Evolutionary conservation across 1,140 invertebrate genomes (phyloP), one percentile per base, ranked within the genome.

Genomic region (Zaprionus africanus): DNA sequence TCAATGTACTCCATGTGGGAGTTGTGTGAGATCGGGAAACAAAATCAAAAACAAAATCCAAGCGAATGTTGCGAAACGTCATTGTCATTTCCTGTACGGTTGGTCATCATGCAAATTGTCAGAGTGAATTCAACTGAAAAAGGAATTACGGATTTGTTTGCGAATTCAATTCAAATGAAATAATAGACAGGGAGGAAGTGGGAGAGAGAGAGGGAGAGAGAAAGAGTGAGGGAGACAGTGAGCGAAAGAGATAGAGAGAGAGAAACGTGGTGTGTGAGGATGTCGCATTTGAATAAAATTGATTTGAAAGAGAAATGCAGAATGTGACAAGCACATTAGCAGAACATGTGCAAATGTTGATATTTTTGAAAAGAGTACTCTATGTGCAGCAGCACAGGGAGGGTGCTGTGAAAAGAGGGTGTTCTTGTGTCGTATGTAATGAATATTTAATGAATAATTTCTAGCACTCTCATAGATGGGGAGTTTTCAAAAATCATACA

Each of bases 71-170:
- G 49, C 76, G 71, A 68, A 79, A 86, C 81, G 34, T 46, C 69
- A 57, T 70, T 76, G 59, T 72, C 62, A 64, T 67, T 72, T 64
- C 36, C 60, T 62, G 51, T 38, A 64, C 46, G 19, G 46, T 51
- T 60, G 63, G 77, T 49, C 57, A 71, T 81, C 80, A 87, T 88
- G 84, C 81, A 61, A 80, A 87, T 80, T 53, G 24, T 63, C 9
- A 62, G 86, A 80, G 59, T 62, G 54, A 81, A 70, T 71, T 81
- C 61, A 69, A 84, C 81, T 78, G 69, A 51, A 53, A 61, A 75
- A 70, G 24, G 51, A 28, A 54, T 56, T 56, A 28, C 51, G 54
- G 38, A 64, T 41, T 38, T n/a, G 19, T 26, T 54, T 54, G 13
- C 12, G n/a, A 65, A 56, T 65, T 31, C 53, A 56, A 56, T n/a